phyloP scores from a whole-genome alignment of 1,140 invertebrate genomes.

The Lysiphlebus fabarum region DNA sequence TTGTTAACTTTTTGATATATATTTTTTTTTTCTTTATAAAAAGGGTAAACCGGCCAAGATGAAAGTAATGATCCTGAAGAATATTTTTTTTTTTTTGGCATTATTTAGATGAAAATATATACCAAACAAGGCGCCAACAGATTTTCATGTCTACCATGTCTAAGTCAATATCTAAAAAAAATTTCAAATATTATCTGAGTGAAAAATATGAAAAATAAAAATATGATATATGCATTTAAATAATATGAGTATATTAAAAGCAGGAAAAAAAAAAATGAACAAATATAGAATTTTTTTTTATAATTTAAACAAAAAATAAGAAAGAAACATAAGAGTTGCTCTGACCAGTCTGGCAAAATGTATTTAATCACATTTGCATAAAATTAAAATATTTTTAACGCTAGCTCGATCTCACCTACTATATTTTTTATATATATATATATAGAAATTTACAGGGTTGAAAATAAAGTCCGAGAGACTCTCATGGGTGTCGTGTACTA shows the following conservation, averaged over 20 bases:
- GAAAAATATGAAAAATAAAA: no score
- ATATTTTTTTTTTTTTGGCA: no score
- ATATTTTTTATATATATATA: slow-evolving; percentile 29
- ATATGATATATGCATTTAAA: no score
- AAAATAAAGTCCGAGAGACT: slow-evolving; percentile 21
- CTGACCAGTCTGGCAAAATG: slow-evolving; percentile 24
- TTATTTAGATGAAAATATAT: no score
- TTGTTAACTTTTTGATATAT: no score
- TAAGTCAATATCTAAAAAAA: no score
- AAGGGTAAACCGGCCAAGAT: no score
- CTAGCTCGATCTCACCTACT: slow-evolving; percentile 28
- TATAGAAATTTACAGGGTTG: slow-evolving; percentile 26
- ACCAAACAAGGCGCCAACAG: no score
- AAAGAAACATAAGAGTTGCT: slow-evolving; percentile 7
- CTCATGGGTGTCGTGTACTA: slow-evolving; percentile 34
- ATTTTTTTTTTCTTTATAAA: no score
- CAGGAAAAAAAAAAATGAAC: not conserved
- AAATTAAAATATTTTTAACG: slow-evolving; percentile 52
- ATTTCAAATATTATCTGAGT: no score
- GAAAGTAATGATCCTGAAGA: no score
- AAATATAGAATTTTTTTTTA: not conserved
- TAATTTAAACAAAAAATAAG: slow-evolving; percentile 4
- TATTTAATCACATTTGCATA: slow-evolving; percentile 49
- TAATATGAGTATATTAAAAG: not conserved
- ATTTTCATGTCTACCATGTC: no score